Evolutionary conservation across 1,140 invertebrate species (phyloP), one percentile per base, ranked within the genome.

Genomic region (Melipona quadrifasciata): DNA sequence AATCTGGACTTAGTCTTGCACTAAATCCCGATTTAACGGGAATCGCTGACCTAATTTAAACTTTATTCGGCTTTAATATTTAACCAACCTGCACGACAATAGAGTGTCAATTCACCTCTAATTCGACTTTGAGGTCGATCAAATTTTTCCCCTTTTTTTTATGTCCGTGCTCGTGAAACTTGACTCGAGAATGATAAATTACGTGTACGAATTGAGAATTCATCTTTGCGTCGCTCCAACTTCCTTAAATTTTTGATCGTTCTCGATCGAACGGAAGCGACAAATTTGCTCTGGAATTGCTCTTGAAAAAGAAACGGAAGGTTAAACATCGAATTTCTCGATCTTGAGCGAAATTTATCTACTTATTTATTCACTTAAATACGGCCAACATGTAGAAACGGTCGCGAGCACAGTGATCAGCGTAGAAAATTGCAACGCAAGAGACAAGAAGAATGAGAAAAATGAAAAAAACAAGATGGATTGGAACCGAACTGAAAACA

Each of bases 11-110:
- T 75, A 58, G 2, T 55, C 6, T 24, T 19, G 21, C 12, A 16
- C 31, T 75, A 58, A 58, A 75, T 58, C 73, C 55, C 34, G 31
- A 57, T 58, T 58, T 58, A 58, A 58, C 31, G 16, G 53, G 31
- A 58, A 75, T 21, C 27, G 8, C 39, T 31, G 31, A 75, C 27
- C 53, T 75, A 39, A 75, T 75, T 75, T 58, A 75, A 75, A 75
- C 31, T 75, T 58, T 31, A 75, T 75, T 57, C 55, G 55, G 73
- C 14, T 39, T 57, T 12, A 55, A 55, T 27, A 14, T 74, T 24
- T 74, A 74, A 57, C 72, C 53, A 57, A 34, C 21, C 6, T 47
- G 19, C 47, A 27, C 47, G 12, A 14, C 12, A 14, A 55, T 21
- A 1, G 27, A 31, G 17, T 21, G 1, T 3, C 31, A 21, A 24